phyloP scores from a whole-genome alignment of 2,113 vertebrate species.

The Eretmochelys imbricata region DNA sequence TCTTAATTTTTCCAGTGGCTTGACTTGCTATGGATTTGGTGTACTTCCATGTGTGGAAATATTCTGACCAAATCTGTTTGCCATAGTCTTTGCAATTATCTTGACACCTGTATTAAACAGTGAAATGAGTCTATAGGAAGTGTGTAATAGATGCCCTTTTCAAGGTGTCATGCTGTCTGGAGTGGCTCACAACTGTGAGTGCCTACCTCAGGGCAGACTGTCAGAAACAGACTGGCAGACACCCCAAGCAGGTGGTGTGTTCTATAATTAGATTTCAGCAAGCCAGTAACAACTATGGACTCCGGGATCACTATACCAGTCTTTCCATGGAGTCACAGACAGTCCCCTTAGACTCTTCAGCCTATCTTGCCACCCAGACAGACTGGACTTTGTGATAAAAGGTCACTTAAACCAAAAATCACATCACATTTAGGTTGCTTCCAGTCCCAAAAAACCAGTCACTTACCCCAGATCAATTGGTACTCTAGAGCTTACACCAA shows the following conservation, averaged over 20 bases:
- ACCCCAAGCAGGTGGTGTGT: background rate
- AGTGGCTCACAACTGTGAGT: background rate
- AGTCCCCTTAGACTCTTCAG: background rate
- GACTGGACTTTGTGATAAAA: background rate
- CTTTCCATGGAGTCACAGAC: background rate
- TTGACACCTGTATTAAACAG: background rate
- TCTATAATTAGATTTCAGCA: background rate
- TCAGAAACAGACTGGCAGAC: background rate
- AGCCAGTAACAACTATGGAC: background rate
- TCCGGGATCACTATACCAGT: background rate
- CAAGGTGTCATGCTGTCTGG: background rate
- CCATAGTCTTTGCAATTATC: background rate
- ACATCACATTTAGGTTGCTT: background rate
- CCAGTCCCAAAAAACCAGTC: background rate
- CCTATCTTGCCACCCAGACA: background rate
- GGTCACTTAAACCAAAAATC: background rate
- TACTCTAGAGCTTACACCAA: background rate
- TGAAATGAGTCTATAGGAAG: fast-evolving
- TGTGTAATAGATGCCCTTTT: background rate
- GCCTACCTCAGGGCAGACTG: background rate
- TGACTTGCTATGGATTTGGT: background rate
- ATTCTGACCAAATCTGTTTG: background rate
- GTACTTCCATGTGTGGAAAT: background rate
- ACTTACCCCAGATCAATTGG: background rate
- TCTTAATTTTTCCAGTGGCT: background rate